Conservation (phyloP, 2,888 invertebrate genomes). For the Selenia dentaria region DNA sequence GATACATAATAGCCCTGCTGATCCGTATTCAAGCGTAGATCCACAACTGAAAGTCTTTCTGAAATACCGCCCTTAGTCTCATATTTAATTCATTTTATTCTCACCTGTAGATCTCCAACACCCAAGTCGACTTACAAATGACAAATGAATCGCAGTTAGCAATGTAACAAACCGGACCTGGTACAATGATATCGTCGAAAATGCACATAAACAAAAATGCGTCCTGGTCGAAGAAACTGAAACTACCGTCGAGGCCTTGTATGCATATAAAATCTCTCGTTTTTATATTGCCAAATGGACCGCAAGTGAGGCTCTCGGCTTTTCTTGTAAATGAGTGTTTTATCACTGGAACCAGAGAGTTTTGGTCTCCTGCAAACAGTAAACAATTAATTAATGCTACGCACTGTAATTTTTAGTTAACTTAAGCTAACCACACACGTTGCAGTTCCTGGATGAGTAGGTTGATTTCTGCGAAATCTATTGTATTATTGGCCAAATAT, state of each 20-base stretch:
- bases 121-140: slow-evolving; percentile 92
- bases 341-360: slow-evolving; percentile 88
- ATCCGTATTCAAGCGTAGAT: no score
- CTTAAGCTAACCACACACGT: no score
- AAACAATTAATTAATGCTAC: no score
- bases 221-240: slow-evolving; percentile 97
- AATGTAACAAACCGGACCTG: slow-evolving; percentile 93
- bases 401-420: no score
- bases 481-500: no score
- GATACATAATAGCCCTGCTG: no score
- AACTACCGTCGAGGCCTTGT: slow-evolving; percentile 94
- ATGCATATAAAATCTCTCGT: slow-evolving; percentile 95
- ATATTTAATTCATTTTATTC: neutral
- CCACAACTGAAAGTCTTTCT: no score
- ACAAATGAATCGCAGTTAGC: slow-evolving; percentile 93
- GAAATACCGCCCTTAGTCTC: no score
- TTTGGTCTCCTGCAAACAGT: slow-evolving; percentile 86
- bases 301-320: slow-evolving; percentile 91
- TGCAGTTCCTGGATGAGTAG: no score
- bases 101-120: slow-evolving; percentile 94
- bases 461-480: no score
- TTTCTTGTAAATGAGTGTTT: slow-evolving; percentile 92
- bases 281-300: slow-evolving; percentile 94
- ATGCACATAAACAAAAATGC: slow-evolving; percentile 92
- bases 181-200: slow-evolving; percentile 92